Evolutionary conservation across 2,888 invertebrate genomes (phyloP).

Genomic region (Leptinotarsa tumamoca): DNA sequence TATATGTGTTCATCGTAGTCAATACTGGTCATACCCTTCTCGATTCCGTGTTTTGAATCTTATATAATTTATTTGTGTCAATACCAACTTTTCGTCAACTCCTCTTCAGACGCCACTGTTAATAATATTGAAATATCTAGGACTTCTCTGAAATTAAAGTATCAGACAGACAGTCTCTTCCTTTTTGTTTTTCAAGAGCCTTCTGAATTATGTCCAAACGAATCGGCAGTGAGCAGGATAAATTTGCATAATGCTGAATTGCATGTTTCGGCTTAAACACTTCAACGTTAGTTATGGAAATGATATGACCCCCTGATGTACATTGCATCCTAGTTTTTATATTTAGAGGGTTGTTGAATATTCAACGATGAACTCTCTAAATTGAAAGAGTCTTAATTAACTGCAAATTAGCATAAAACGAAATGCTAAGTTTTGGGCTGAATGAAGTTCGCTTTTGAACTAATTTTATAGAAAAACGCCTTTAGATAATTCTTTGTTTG

Average conservation of each 20-base stretch:
- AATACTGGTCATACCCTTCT: too few species aligned
- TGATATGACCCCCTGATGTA: not conserved
- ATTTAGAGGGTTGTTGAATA: constrained; percentile 8
- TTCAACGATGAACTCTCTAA: not conserved
- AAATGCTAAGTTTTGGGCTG: too few species aligned
- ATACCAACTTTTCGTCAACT: too few species aligned
- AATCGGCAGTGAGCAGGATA: not conserved
- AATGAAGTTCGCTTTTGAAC: too few species aligned
- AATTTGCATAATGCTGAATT: constrained; percentile 18
- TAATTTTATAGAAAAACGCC: too few species aligned
- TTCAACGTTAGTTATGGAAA: constrained; percentile 12
- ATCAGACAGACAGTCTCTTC: constrained; percentile 7
- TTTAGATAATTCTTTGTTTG: too few species aligned
- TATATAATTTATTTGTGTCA: too few species aligned
- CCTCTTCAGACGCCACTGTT: not conserved
- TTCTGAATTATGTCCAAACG: not conserved
- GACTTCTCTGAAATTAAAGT: not conserved
- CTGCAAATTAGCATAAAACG: not conserved
- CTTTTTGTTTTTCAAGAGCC: not conserved
- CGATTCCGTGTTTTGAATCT: too few species aligned
- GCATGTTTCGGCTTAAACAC: not conserved
- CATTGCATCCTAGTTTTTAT: constrained; percentile 8
- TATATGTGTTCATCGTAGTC: too few species aligned
- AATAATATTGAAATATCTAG: not conserved
- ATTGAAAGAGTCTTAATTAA: not conserved